A percentile compares a stretch with the other conserved stretches of the same genome.
Conservation (phyloP, 2,113 vertebrate species). For the Orthonyx spaldingii region DNA sequence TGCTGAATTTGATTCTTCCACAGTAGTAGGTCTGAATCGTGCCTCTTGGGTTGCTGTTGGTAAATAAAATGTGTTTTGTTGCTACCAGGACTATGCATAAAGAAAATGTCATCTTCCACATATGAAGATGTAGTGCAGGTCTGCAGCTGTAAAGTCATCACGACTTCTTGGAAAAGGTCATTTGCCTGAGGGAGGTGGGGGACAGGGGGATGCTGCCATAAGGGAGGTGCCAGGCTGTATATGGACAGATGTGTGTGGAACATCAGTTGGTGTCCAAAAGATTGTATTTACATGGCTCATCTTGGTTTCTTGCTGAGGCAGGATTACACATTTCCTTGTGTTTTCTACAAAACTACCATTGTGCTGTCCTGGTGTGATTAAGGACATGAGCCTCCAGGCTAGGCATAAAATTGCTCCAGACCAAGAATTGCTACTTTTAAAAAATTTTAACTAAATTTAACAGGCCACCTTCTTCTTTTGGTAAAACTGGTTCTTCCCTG, state of each 20-base stretch:
- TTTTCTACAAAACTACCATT: neutral
- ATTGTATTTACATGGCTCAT: neutral
- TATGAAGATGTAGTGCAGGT: neutral
- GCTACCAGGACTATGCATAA: neutral
- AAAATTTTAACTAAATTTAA: neutral
- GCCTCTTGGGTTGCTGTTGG: neutral
- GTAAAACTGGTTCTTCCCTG: neutral
- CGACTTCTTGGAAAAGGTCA: neutral
- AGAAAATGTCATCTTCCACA: neutral
- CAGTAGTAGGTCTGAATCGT: neutral
- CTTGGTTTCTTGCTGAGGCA: neutral
- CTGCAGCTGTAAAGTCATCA: neutral
- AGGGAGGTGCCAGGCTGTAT: neutral
- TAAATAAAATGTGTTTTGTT: neutral
- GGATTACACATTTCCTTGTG: accelerated
- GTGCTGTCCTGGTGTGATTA: neutral
- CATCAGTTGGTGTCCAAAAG: neutral
- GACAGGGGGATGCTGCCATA: neutral
- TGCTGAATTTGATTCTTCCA: neutral
- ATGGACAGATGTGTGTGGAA: neutral
- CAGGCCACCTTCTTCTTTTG: neutral
- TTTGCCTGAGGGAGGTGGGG: neutral
- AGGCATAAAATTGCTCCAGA: neutral
- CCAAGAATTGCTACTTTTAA: neutral
- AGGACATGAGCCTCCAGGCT: neutral